Conservation (phyloP, 2,888 invertebrate species). For the Synanthedon vespiformis region DNA sequence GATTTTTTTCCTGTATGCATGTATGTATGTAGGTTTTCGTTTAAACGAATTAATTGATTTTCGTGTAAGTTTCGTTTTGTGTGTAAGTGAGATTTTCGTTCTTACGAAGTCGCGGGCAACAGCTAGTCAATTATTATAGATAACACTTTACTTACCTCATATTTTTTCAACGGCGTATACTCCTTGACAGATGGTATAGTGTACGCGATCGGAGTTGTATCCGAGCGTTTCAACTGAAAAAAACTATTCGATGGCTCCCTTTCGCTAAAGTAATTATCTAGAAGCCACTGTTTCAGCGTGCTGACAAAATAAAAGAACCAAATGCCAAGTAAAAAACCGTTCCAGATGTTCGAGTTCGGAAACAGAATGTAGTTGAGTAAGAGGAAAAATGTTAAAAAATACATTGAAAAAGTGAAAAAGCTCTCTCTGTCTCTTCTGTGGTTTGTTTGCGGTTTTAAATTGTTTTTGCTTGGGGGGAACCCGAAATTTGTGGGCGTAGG, state of each 20-base stretch:
- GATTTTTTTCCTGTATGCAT: no score
- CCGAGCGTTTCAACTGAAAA: constrained; percentile 33
- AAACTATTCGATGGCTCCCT: constrained; percentile 29
- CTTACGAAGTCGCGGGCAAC: no score
- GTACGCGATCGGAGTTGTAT: constrained; percentile 33
- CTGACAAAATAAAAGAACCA: constrained; percentile 47
- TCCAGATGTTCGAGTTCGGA: constrained; percentile 49
- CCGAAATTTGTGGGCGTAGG: constrained; percentile 27
- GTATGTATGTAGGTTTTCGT: no score
- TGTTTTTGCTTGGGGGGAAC: constrained; percentile 40
- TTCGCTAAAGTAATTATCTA: constrained; percentile 52
- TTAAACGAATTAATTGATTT: no score
- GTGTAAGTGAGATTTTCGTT: no score
- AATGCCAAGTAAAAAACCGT: constrained; percentile 57
- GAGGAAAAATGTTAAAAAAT: constrained; percentile 45
- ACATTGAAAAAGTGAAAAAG: constrained; percentile 46
- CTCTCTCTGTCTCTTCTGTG: constrained; percentile 7
- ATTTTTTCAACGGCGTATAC: constrained; percentile 70
- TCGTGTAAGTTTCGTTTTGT: no score
- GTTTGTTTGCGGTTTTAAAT: constrained; percentile 9
- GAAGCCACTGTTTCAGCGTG: constrained; percentile 42
- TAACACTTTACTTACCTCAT: constrained; percentile 50
- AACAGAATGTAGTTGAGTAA: constrained; percentile 42
- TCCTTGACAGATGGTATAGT: constrained; percentile 75
- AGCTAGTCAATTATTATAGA: no score